A percentile compares a stretch with the other conserved stretches of the same genome.
Conservation (phyloP, 2,888 invertebrate genomes). For the Pammene fasciana region DNA sequence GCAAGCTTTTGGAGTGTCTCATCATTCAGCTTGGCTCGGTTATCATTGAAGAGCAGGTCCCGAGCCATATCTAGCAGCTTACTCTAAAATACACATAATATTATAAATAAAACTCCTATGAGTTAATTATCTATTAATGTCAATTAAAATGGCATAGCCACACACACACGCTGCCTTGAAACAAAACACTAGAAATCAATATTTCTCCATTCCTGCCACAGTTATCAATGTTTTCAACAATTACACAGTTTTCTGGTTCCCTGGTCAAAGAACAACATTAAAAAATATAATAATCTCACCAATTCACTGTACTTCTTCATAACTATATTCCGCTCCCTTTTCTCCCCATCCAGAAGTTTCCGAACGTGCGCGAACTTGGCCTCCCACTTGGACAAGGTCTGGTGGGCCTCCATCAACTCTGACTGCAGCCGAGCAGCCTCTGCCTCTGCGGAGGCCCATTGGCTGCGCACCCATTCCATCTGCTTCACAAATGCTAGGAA, state of each 20-base stretch:
- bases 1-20: conserved; percentile 92
- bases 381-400: conserved; percentile 89
- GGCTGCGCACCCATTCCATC: conserved; percentile 87
- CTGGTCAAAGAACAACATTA: too few species aligned
- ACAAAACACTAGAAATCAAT: too few species aligned
- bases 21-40: conserved; percentile 88
- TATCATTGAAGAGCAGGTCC: conserved; percentile 88
- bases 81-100: conserved; percentile 86
- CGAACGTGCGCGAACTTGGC: conserved; percentile 92
- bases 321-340: conserved; percentile 86
- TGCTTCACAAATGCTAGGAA: conserved; percentile 89
- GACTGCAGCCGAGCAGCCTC: conserved; percentile 89
- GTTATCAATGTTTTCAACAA: too few species aligned
- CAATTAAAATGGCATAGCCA: too few species aligned
- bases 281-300: conserved; percentile 69
- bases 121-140: too few species aligned
- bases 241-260: too few species aligned
- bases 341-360: conserved; percentile 91
- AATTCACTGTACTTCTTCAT: conserved; percentile 89
- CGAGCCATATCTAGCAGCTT: conserved; percentile 88
- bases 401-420: conserved; percentile 87
- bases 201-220: too few species aligned
- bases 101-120: background rate
- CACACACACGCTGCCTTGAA: too few species aligned
- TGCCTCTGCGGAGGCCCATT: conserved; percentile 87